Percentiles rank a stretch among this genome's conserved stretches.
phyloP scores from a whole-genome alignment of 2,113 vertebrate genomes.

The Aphyosemion australe region DNA sequence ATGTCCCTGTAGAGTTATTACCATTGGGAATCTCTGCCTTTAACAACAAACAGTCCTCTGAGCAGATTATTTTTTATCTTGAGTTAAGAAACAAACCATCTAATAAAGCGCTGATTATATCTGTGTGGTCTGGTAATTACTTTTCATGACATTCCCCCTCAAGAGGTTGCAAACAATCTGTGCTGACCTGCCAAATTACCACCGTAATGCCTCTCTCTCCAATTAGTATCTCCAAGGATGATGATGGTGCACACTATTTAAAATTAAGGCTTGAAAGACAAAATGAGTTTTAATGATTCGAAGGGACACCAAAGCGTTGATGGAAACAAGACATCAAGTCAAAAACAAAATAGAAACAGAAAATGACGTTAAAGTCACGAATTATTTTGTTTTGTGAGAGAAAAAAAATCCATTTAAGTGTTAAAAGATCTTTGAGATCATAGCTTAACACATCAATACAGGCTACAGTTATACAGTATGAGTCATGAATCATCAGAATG shows the following conservation, averaged over 20 bases:
- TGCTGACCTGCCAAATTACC: constrained; percentile 51
- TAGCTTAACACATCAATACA: constrained; percentile 11
- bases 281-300: constrained; percentile 8
- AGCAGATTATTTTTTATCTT: neutral
- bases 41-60: neutral
- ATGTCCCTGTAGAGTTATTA: neutral
- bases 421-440: constrained; percentile 12
- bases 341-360: neutral
- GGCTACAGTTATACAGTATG: constrained; percentile 19
- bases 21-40: neutral
- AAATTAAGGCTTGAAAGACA: constrained; percentile 19
- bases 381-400: neutral
- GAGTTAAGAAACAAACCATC: constrained; percentile 25
- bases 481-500: constrained; percentile 45
- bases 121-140: constrained; percentile 50
- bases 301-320: neutral
- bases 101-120: constrained; percentile 51
- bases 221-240: constrained; percentile 35
- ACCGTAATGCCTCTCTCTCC: constrained; percentile 27
- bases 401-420: neutral
- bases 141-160: constrained; percentile 46
- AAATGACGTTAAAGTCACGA: constrained; percentile 1
- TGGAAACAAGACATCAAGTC: neutral
- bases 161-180: constrained; percentile 39
- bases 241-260: constrained; percentile 11